phyloP scores from a whole-genome alignment of 2,113 vertebrate species.

The Nymphicus hollandicus region DNA sequence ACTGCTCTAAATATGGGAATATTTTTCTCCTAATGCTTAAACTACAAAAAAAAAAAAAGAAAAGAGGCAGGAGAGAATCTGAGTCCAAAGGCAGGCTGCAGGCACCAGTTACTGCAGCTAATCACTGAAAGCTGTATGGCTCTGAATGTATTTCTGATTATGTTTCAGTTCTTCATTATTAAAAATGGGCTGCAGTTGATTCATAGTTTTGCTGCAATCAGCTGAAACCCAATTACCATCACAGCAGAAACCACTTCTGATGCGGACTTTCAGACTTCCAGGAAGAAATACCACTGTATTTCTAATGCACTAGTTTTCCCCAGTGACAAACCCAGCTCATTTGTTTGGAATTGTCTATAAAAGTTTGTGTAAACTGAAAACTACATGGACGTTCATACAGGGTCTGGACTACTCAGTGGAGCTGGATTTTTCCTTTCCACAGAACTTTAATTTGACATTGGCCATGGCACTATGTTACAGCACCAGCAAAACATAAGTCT shows the following conservation, averaged over 20 bases:
- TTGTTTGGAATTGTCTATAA: background rate
- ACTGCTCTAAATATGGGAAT: background rate
- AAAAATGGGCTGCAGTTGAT: conserved; percentile 50
- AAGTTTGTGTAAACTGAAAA: background rate
- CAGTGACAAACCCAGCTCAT: background rate
- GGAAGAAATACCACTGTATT: background rate
- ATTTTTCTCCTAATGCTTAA: background rate
- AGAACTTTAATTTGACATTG: background rate
- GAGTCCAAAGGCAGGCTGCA: background rate
- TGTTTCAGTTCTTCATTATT: conserved; percentile 45
- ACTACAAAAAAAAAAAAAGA: background rate
- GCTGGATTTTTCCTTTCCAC: background rate
- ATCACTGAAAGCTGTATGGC: background rate
- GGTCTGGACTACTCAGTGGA: rapidly evolving
- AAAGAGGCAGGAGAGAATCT: background rate
- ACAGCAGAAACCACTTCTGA: background rate
- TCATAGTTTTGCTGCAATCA: conserved; percentile 56
- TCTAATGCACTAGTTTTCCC: background rate
- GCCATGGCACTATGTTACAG: background rate
- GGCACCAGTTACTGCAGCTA: background rate
- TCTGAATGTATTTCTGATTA: conserved; percentile 19
- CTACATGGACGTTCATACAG: rapidly evolving
- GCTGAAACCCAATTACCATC: conserved; percentile 55
- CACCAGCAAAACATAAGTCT: background rate
- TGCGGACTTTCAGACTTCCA: background rate